Conservation (phyloP, 2,113 vertebrate genomes). For the Menura novaehollandiae region DNA sequence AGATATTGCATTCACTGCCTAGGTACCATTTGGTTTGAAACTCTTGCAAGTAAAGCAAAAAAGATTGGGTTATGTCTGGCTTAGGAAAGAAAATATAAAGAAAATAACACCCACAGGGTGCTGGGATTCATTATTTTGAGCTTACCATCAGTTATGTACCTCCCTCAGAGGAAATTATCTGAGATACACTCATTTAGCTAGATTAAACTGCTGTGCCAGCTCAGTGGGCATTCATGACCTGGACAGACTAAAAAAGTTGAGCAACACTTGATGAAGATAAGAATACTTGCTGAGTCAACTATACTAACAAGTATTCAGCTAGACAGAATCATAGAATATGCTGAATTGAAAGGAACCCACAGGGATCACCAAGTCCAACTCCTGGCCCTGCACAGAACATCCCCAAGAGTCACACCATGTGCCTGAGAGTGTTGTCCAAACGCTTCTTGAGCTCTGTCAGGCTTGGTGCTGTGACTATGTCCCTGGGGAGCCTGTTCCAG, state of each 20-base stretch:
- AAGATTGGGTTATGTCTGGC: neutral
- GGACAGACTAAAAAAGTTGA: neutral
- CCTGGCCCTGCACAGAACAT: neutral
- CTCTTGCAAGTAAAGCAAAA: neutral
- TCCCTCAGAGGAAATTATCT: neutral
- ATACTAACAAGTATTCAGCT: neutral
- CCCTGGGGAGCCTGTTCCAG: neutral
- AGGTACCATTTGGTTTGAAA: neutral
- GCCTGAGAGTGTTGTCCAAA: too few relatives aligned
- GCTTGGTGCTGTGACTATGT: neutral
- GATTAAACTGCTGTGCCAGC: neutral
- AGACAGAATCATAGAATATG: neutral
- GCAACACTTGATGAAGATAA: neutral
- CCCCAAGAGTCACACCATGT: neutral
- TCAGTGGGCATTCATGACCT: neutral
- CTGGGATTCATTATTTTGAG: neutral
- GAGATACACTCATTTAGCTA: neutral
- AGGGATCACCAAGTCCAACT: neutral
- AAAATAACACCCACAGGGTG: neutral
- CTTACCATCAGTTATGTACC: neutral
- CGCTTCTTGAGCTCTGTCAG: neutral
- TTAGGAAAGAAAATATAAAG: neutral
- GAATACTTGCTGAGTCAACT: neutral
- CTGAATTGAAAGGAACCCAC: neutral
- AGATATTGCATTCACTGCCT: fast-evolving